Evolutionary conservation across 2,113 vertebrate species (phyloP), one percentile per base, ranked within the genome.

Genomic region (Cyphomyrus discorhynchus): DNA sequence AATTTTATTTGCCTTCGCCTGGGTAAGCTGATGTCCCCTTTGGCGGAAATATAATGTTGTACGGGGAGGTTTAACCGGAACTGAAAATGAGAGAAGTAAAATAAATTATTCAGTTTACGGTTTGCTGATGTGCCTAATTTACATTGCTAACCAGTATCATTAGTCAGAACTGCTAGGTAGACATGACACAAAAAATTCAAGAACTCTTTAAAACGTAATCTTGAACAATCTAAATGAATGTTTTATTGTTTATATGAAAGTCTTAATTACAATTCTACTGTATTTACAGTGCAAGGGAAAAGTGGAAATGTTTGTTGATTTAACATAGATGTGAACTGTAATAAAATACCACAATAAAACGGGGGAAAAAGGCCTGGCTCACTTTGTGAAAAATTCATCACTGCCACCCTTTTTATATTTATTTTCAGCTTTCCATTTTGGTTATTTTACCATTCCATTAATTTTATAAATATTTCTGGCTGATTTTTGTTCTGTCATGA

Each of bases 261-360:
- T 58, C 21, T 31, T 85, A 39, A 35, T 85, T 85, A 49, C 49
- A 39, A 39, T 89, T 49, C 53, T 89, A 89, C n/a, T 89, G 77
- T 89, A 89, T 45, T 52, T 8, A 87, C 70, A 83, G 93, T 90
- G 94, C 93, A 95, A 93, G 92, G 95, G 94, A 95, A 93, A 84
- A 47, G 50, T 58, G 49, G 89, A 94, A 96, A 93, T 97, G 97
- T 97, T 91, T 96, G 97, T 98, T 96, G 95, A 94, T 96, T 96
- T 95, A 96, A 96, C 96, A 94, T 97, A 96, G 96, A 95, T 98
- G 98, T 99, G 96, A 98, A 96, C 96, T 96, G 97, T 98, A 97
- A 97, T 97, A 89, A 84, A 90, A 93, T 97, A 97, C 96, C 92
- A 96, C 96, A 98, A 99, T 97, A 98, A 97, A 94, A 85, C 19